A percentile compares a stretch with the other conserved stretches of the same genome.
phyloP scores from a whole-genome alignment of 2,888 invertebrate species.

The Gerris lacustris region DNA sequence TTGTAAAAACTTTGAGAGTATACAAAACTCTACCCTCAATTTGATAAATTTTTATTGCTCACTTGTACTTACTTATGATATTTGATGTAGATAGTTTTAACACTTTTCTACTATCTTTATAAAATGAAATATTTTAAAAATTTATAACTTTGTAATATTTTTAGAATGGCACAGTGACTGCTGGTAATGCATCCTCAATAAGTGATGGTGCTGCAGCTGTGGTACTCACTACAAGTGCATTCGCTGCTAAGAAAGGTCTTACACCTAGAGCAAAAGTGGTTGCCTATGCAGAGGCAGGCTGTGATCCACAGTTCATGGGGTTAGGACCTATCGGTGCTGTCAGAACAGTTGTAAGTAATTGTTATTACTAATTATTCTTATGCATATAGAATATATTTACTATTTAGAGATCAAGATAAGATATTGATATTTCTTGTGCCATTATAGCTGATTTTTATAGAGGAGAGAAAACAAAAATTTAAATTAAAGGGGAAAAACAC shows the following conservation, averaged over 20 bases:
- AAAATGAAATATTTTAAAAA: no score
- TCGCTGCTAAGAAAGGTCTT: conserved; percentile 44
- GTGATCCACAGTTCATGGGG: conserved; percentile 70
- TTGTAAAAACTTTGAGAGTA: no score
- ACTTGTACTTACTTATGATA: no score
- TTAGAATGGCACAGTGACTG: conserved; percentile 56
- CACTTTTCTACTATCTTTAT: no score
- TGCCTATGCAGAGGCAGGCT: conserved; percentile 63
- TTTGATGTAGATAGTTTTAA: no score
- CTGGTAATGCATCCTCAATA: conserved; percentile 66
- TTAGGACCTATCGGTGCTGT: conserved; percentile 62
- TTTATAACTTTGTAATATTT: neutral
- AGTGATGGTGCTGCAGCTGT: conserved; percentile 86
- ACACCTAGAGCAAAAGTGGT: conserved; percentile 60
- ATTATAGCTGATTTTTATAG: no score
- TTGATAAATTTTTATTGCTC: no score
- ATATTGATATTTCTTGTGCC: no score
- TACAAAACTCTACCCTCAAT: no score
- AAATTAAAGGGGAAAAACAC: no score
- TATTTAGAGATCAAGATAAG: conserved; percentile 22
- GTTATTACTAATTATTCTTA: neutral
- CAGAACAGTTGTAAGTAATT: conserved; percentile 47
- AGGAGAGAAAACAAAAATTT: no score
- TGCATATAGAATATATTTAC: conserved; percentile 9
- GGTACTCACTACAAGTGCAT: conserved; percentile 52